Evolutionary conservation across 2,797 vertebrate genomes (phyloP).

Genomic region (Philypnodon macrostomus): DNA sequence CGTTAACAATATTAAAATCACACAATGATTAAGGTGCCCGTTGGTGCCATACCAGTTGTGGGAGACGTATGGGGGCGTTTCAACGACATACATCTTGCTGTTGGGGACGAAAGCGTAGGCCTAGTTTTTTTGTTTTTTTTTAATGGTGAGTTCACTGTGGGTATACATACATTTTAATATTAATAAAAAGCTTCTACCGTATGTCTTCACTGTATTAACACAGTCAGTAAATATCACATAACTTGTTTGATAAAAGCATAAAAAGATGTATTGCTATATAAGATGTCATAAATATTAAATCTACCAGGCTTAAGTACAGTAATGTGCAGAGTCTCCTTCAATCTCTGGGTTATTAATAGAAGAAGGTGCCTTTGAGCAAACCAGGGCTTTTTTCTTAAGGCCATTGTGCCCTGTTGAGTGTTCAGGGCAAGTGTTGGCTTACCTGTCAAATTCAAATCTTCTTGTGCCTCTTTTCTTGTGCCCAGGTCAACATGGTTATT

Average conservation of each 20-base stretch:
- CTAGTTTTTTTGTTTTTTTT: too few relatives aligned
- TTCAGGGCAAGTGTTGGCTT: conserved; percentile 37
- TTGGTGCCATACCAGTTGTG: too few relatives aligned
- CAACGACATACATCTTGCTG: too few relatives aligned
- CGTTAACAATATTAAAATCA: too few relatives aligned
- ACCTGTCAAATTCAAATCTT: conserved; percentile 45
- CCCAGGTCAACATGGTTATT: conserved; percentile 99
- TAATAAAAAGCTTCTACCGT: too few relatives aligned
- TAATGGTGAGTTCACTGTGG: too few relatives aligned
- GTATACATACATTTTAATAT: background rate
- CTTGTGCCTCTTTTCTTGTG: conserved; percentile 18
- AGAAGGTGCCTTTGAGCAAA: conserved; percentile 63
- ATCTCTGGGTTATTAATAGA: conserved; percentile 46
- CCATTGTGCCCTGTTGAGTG: conserved; percentile 39
- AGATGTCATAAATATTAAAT: background rate
- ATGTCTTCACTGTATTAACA: too few relatives aligned
- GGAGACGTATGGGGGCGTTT: too few relatives aligned
- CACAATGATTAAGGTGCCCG: too few relatives aligned
- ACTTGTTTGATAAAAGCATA: conserved; percentile 17
- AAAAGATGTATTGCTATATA: conserved; percentile 30
- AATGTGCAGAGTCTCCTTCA: conserved; percentile 11
- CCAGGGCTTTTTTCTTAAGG: conserved; percentile 52
- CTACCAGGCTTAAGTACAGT: background rate
- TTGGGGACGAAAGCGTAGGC: too few relatives aligned
- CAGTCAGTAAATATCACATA: conserved; percentile 6